phyloP scores from a whole-genome alignment of 2,113 vertebrate species.

The Elephantulus edwardii region DNA sequence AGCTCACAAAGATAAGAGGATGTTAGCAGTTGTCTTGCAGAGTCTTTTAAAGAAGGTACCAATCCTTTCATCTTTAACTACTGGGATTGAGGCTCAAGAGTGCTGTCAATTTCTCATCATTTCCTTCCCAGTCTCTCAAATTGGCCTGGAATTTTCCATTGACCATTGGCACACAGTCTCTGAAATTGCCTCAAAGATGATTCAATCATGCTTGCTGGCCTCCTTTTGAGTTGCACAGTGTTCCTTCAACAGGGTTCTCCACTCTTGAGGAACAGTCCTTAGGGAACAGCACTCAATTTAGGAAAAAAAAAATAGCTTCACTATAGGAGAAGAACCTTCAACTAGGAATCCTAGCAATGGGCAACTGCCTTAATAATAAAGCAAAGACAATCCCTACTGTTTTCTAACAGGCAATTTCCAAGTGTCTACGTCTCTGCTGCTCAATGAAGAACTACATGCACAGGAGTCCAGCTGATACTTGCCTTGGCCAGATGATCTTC shows the following conservation, averaged over 20 bases:
- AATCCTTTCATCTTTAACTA: neutral
- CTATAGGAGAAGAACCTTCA: neutral
- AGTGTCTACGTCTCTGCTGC: too few species aligned
- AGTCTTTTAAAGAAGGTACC: neutral
- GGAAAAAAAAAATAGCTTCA: neutral
- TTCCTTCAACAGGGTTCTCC: neutral
- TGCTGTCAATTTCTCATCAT: neutral
- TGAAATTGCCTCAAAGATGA: neutral
- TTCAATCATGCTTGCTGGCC: neutral
- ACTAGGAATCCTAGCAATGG: neutral
- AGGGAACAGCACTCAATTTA: neutral
- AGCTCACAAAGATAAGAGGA: neutral
- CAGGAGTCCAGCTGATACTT: neutral
- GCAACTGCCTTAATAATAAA: neutral
- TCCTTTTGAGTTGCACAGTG: neutral
- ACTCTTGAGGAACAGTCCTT: neutral
- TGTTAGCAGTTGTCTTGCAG: neutral
- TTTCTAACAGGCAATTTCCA: neutral
- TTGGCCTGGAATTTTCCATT: neutral
- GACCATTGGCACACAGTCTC: neutral
- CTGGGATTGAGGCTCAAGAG: neutral
- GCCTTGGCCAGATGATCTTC: constrained; percentile 97
- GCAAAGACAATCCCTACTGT: neutral
- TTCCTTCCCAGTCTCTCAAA: neutral
- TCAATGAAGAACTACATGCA: neutral